Percentiles rank a stretch among this genome's conserved stretches.
Evolutionary conservation across 1,140 invertebrate species (phyloP).

Genomic region (Manduca sexta): DNA sequence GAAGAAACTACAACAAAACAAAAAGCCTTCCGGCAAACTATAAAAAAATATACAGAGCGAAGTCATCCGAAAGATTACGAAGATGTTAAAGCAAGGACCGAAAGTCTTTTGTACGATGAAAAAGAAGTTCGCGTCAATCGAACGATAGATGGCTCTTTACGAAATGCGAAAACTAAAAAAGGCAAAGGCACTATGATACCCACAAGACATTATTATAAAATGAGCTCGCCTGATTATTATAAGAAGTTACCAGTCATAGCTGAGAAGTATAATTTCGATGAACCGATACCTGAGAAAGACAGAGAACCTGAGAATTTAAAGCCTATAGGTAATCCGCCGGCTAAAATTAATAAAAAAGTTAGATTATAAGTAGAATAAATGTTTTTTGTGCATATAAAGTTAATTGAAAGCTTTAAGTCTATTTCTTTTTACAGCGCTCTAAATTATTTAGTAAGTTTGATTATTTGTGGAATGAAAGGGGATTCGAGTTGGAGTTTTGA

Average conservation of each 20-base stretch:
- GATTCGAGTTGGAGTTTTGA: no score
- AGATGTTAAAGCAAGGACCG: conserved; percentile 32
- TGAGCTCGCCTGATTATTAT: conserved; percentile 41
- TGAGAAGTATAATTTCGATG: conserved; percentile 49
- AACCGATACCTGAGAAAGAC: conserved; percentile 50
- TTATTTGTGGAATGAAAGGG: no score
- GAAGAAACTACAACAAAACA: conserved; percentile 4
- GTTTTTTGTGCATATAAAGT: no score
- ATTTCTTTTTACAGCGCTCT: no score
- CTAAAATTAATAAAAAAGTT: conserved; percentile 37
- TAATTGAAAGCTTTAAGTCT: no score
- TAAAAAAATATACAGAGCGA: neutral
- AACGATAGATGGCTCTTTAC: neutral
- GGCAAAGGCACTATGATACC: conserved; percentile 31
- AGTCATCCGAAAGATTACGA: conserved; percentile 2
- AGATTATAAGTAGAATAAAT: conserved; percentile 10
- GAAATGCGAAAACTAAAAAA: neutral
- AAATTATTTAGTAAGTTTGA: no score
- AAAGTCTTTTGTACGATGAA: conserved; percentile 19
- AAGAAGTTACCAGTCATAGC: conserved; percentile 34
- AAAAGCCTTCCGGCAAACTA: neutral
- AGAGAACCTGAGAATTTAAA: conserved; percentile 34
- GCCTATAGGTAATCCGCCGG: conserved; percentile 28
- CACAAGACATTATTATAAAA: conserved; percentile 31
- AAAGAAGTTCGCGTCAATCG: conserved; percentile 4